Evolutionary conservation across 2,113 vertebrate genomes (phyloP).

Genomic region (Hystrix brachyura): DNA sequence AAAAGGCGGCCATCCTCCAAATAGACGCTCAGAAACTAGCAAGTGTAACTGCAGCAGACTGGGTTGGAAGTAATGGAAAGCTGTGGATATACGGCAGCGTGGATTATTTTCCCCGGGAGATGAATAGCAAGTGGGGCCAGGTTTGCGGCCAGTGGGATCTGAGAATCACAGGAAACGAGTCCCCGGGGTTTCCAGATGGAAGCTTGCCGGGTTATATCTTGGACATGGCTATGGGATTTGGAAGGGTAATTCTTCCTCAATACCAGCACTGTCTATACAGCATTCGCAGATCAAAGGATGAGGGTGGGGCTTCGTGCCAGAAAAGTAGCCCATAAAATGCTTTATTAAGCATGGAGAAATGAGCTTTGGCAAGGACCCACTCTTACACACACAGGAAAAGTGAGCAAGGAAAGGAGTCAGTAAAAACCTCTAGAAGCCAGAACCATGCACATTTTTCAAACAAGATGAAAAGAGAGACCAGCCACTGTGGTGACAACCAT

Average conservation of each 20-base stretch:
- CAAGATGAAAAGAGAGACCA: conserved; percentile 22
- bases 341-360: conserved; percentile 69
- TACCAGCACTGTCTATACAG: not conserved
- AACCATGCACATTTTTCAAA: conserved; percentile 32
- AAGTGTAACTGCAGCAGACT: not conserved
- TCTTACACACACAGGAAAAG: conserved; percentile 57
- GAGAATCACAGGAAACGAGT: not conserved
- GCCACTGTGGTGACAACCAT: not conserved
- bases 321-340: conserved; percentile 67
- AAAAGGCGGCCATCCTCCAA: conserved; percentile 54
- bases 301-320: not conserved
- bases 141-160: not conserved
- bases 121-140: not conserved
- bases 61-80: conserved; percentile 2
- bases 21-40: not conserved
- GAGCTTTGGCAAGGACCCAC: conserved; percentile 55
- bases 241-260: not conserved
- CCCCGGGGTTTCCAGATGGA: not conserved
- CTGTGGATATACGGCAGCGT: not conserved
- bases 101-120: conserved; percentile 20
- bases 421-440: conserved; percentile 49
- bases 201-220: not conserved
- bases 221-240: not conserved
- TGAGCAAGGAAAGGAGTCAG: conserved; percentile 55
- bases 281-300: conserved; percentile 23